A percentile compares a stretch with the other conserved stretches of the same genome.
Conservation (phyloP, 1,140 invertebrate genomes). For the Drosophila rhopaloa region DNA sequence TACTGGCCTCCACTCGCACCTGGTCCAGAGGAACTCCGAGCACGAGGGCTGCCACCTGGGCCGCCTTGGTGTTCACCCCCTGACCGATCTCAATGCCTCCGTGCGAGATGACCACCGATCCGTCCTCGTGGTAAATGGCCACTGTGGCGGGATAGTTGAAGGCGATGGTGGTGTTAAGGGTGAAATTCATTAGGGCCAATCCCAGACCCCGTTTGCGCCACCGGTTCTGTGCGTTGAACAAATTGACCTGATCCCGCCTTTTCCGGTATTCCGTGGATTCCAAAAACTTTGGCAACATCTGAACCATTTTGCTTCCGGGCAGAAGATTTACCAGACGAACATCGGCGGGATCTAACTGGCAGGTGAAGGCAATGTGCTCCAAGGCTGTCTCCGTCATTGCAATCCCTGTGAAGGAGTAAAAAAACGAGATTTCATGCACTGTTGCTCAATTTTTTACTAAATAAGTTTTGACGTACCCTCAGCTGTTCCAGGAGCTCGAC, state of each 20-base stretch:
- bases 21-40: slow-evolving; percentile 90
- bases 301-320: slow-evolving; percentile 80
- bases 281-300: slow-evolving; percentile 69
- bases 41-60: slow-evolving; percentile 91
- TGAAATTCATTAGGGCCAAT: slow-evolving; percentile 86
- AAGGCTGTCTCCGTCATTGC: slow-evolving; percentile 90
- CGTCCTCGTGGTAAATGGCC: slow-evolving; percentile 88
- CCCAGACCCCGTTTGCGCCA: slow-evolving; percentile 89
- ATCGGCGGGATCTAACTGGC: slow-evolving; percentile 89
- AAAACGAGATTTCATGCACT: too few relatives aligned
- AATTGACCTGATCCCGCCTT: slow-evolving; percentile 85
- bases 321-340: slow-evolving; percentile 88
- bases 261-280: slow-evolving; percentile 85
- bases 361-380: slow-evolving; percentile 90
- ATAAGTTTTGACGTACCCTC: slow-evolving; percentile 84
- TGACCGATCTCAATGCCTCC: slow-evolving; percentile 90
- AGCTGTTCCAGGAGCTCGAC: slow-evolving; percentile 87
- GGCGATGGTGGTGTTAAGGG: slow-evolving; percentile 85
- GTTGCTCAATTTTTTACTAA: too few relatives aligned
- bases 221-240: slow-evolving; percentile 88
- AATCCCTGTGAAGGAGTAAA: slow-evolving; percentile 85
- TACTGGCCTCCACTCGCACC: slow-evolving; percentile 88
- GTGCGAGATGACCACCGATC: slow-evolving; percentile 88
- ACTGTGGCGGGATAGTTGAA: slow-evolving; percentile 85
- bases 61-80: slow-evolving; percentile 89